A percentile compares a stretch with the other conserved stretches of the same genome.
Conservation (phyloP, 2,797 vertebrate species). For the Pangasius djambal region DNA sequence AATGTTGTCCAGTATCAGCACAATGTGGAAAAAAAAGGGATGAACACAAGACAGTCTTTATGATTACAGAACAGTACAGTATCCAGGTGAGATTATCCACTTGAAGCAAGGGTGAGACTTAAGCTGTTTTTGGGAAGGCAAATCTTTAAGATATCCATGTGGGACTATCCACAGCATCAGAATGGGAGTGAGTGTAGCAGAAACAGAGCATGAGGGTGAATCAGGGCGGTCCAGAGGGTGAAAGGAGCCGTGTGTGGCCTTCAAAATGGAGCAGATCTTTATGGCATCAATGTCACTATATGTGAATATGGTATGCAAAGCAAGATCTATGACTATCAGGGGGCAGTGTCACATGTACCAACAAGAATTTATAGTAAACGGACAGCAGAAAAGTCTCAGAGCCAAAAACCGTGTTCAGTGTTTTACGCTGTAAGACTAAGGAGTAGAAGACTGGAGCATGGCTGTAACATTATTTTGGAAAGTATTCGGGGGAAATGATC, state of each 20-base stretch:
- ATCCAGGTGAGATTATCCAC: background rate
- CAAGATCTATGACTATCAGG: background rate
- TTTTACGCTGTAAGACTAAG: background rate
- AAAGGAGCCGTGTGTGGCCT: background rate
- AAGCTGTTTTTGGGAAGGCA: background rate
- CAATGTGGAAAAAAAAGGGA: background rate
- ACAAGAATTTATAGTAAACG: background rate
- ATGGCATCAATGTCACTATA: background rate
- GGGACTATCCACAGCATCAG: background rate
- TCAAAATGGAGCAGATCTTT: background rate
- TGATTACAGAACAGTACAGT: background rate
- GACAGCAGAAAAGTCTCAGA: background rate
- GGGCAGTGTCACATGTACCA: slow-evolving; percentile 1
- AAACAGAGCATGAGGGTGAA: background rate
- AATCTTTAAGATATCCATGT: background rate
- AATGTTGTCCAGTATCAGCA: background rate
- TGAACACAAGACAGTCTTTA: background rate
- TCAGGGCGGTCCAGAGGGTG: background rate
- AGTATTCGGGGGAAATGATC: background rate
- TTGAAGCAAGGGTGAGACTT: background rate
- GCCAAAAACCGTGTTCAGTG: background rate
- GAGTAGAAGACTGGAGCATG: background rate
- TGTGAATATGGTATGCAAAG: background rate
- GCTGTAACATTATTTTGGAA: slow-evolving; percentile 1
- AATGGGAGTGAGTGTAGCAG: background rate